A percentile compares a stretch with the other conserved stretches of the same genome.
Conservation (phyloP, 2,113 vertebrate genomes). For the Macrotis lagotis region DNA sequence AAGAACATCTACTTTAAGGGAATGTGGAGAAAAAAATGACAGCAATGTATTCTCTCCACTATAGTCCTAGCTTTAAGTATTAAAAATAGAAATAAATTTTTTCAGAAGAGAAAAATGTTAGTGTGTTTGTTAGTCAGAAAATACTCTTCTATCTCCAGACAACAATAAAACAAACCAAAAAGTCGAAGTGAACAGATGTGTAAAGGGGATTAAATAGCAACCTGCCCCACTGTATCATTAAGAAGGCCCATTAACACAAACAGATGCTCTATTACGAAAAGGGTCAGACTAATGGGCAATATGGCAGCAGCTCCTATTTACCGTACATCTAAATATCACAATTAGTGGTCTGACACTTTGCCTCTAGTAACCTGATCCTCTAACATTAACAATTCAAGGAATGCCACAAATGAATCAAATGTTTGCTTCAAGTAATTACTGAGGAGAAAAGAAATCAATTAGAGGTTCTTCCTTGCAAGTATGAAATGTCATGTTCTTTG, state of each 20-base stretch:
- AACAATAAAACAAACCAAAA: constrained; percentile 7
- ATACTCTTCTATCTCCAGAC: not conserved
- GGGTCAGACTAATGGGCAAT: not conserved
- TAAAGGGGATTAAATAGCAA: not conserved
- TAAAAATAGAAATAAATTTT: not conserved
- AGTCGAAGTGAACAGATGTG: not conserved
- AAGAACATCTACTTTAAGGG: not conserved
- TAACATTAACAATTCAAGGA: constrained; percentile 1
- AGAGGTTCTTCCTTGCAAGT: constrained; percentile 29
- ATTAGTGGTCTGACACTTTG: not conserved
- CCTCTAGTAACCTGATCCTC: constrained; percentile 8
- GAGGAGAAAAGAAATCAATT: constrained; percentile 35
- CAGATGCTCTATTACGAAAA: not conserved
- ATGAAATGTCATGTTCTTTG: constrained; percentile 34
- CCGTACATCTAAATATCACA: not conserved
- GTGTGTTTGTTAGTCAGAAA: constrained; percentile 21
- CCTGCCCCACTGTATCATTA: not conserved
- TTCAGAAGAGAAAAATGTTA: not conserved
- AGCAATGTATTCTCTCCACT: not conserved
- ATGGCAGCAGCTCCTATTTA: not conserved
- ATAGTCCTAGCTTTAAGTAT: not conserved
- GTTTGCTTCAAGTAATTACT: constrained; percentile 13
- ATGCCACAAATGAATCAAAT: constrained; percentile 42
- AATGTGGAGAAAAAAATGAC: constrained; percentile 4
- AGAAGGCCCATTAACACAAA: not conserved